A percentile compares a stretch with the other conserved stretches of the same genome.
Conservation (phyloP, 1,140 invertebrate genomes). For the Bombus terrestris region DNA sequence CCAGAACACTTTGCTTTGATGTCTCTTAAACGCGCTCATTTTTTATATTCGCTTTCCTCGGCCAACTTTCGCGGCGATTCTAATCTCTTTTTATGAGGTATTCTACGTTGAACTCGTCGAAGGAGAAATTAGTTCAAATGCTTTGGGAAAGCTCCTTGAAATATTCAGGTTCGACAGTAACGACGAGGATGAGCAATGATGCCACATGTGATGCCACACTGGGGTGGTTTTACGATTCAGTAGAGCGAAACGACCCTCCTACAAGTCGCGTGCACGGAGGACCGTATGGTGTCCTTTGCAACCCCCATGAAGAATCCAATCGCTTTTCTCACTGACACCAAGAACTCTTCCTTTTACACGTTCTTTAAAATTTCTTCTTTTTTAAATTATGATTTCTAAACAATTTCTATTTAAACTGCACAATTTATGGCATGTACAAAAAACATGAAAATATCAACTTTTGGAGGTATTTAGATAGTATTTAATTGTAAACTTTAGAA, state of each 20-base stretch:
- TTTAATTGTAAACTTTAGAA: neutral
- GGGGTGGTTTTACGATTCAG: slow-evolving; percentile 70
- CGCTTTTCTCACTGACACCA: neutral
- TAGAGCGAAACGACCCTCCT: slow-evolving; percentile 72
- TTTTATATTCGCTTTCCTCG: slow-evolving; percentile 18
- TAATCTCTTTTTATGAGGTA: neutral
- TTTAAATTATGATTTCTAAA: neutral
- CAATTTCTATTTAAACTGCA: neutral
- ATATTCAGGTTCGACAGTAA: neutral
- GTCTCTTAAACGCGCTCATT: slow-evolving; percentile 78
- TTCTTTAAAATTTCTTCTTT: neutral
- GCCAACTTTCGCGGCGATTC: neutral
- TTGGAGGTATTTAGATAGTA: neutral
- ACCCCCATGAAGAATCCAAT: slow-evolving; percentile 66
- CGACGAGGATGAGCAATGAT: slow-evolving; percentile 5
- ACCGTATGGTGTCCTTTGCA: slow-evolving; percentile 67
- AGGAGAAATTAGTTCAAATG: neutral
- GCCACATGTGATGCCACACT: slow-evolving; percentile 16
- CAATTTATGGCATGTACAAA: neutral
- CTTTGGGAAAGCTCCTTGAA: neutral
- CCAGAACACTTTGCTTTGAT: slow-evolving; percentile 80
- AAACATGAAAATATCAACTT: neutral
- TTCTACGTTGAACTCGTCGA: neutral
- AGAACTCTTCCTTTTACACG: neutral
- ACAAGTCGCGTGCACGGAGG: slow-evolving; percentile 71